Evolutionary conservation across 1,140 invertebrate species (phyloP).

Genomic region (Hermetia illucens): DNA sequence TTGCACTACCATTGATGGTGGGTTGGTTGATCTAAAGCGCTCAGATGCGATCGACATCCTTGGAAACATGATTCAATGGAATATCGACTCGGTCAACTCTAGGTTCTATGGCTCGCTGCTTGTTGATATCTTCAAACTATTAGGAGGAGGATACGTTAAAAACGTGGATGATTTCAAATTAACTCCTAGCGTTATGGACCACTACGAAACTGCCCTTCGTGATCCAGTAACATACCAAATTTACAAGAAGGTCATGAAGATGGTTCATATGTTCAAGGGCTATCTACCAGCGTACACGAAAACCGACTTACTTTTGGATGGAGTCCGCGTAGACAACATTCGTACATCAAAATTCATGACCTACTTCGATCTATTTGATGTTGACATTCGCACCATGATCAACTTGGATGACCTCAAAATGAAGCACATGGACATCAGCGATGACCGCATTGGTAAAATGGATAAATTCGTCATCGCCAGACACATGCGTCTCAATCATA

Average conservation of each 20-base stretch:
- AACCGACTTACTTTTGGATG: constrained; percentile 35
- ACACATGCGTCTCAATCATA: constrained; percentile 38
- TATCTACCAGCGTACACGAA: constrained; percentile 40
- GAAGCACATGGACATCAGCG: constrained; percentile 8
- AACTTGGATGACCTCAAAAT: constrained; percentile 2
- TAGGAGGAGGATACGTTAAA: constrained; percentile 27
- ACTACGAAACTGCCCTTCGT: constrained; percentile 37
- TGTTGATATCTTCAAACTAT: constrained; percentile 22
- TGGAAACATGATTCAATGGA: constrained; percentile 38
- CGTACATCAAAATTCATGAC: constrained; percentile 33
- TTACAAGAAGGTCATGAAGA: constrained; percentile 39
- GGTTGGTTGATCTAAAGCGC: constrained; percentile 16
- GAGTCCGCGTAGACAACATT: constrained; percentile 41
- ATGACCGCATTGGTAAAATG: constrained; percentile 23
- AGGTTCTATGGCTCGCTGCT: constrained; percentile 38
- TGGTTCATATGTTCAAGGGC: constrained; percentile 36
- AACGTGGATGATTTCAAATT: constrained; percentile 16
- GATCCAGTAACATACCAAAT: constrained; percentile 47
- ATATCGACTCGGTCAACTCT: constrained; percentile 40
- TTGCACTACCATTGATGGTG: constrained; percentile 33
- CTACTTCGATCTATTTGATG: constrained; percentile 14
- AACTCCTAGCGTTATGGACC: constrained; percentile 34
- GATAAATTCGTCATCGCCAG: constrained; percentile 16
- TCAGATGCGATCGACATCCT: constrained; percentile 34
- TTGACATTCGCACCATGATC: constrained; percentile 16